Evolutionary conservation across 2,797 vertebrate species (phyloP).

Genomic region (Semotilus atromaculatus): DNA sequence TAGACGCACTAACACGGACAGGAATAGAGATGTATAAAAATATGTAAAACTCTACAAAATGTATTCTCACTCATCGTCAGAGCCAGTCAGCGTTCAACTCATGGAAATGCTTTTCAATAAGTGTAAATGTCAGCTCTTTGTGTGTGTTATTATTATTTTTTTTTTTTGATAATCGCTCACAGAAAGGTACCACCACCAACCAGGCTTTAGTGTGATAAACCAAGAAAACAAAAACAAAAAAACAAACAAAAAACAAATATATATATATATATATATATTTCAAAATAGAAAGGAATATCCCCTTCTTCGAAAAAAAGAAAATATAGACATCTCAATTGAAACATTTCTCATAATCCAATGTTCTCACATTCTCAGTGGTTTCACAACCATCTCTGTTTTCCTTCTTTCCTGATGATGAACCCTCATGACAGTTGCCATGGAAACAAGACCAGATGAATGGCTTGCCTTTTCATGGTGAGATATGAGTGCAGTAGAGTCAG

Average conservation of each 20-base stretch:
- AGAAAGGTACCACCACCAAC: conserved; percentile 54
- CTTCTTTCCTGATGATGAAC: conserved; percentile 60
- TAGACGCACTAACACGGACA: conserved; percentile 43
- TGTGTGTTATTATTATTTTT: background rate
- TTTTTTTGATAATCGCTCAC: conserved; percentile 25
- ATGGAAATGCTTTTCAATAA: conserved; percentile 62
- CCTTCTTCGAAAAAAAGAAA: conserved; percentile 59
- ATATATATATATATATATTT: background rate
- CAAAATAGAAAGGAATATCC: conserved; percentile 38
- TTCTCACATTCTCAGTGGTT: conserved; percentile 58
- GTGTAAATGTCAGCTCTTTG: conserved; percentile 37
- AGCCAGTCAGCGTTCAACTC: conserved; percentile 66
- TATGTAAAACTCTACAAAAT: conserved; percentile 77
- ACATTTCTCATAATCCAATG: conserved; percentile 58
- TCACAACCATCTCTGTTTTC: conserved; percentile 59
- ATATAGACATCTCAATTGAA: conserved; percentile 70
- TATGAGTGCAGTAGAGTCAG: conserved; percentile 59
- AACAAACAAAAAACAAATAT: background rate
- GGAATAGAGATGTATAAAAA: conserved; percentile 63
- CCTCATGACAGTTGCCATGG: conserved; percentile 67
- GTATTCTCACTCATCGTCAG: conserved; percentile 69
- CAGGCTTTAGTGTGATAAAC: conserved; percentile 60
- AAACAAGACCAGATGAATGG: conserved; percentile 67
- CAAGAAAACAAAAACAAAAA: background rate
- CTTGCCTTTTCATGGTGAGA: conserved; percentile 65